Percentiles rank a stretch among this genome's conserved stretches.
phyloP scores from a whole-genome alignment of 2,888 invertebrate genomes.

The Eurytoma adleriae region DNA sequence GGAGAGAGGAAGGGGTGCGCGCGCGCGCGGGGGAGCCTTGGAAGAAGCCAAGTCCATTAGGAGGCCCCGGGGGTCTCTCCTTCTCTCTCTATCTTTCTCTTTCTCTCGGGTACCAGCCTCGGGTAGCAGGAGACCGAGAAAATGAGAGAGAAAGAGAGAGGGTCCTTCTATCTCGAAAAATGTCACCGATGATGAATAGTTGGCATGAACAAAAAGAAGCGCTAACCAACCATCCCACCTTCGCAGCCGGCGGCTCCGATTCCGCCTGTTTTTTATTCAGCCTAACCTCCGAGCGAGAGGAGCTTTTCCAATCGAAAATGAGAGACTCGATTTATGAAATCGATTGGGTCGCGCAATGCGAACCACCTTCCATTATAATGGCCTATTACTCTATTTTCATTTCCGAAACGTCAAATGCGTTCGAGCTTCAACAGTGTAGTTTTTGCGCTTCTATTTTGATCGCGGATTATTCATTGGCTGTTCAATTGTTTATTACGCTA shows the following conservation, averaged over 20 bases:
- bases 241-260: conserved; percentile 23
- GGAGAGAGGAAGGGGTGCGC: conserved; percentile 58
- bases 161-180: conserved; percentile 74
- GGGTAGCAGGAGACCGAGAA: conserved; percentile 39
- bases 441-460: not conserved
- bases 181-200: conserved; percentile 77
- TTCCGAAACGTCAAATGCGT: conserved; percentile 1
- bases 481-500: not conserved
- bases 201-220: conserved; percentile 76
- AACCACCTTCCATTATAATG: conserved; percentile 47
- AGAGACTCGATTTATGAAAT: conserved; percentile 57
- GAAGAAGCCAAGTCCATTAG: conserved; percentile 72
- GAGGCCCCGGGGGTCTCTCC: conserved; percentile 70
- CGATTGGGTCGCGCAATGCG: conserved; percentile 43
- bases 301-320: conserved; percentile 57
- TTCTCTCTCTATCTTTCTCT: conserved; percentile 14
- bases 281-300: conserved; percentile 39
- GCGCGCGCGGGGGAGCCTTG: conserved; percentile 56
- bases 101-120: conserved; percentile 16
- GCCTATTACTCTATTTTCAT: conserved; percentile 50
- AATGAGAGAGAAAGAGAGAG: conserved; percentile 27
- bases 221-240: conserved; percentile 62
- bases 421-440: no score
- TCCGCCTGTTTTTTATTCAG: conserved; percentile 55
- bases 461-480: not conserved